A percentile compares a stretch with the other conserved stretches of the same genome.
phyloP scores from a whole-genome alignment of 2,113 vertebrate genomes.

The Phodopus roborovskii region DNA sequence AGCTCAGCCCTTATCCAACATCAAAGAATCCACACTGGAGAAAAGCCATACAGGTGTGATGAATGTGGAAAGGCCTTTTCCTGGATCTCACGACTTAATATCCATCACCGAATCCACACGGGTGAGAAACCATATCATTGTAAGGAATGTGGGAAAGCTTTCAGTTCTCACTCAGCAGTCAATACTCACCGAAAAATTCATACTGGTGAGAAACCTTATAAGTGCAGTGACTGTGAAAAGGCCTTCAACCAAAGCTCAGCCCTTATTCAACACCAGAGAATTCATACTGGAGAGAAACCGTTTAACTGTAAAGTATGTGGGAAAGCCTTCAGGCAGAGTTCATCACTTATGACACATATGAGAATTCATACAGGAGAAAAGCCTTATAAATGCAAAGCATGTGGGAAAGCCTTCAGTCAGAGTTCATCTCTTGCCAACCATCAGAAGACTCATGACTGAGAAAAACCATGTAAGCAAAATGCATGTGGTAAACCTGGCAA shows the following conservation, averaged over 20 bases:
- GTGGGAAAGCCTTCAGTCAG: constrained; percentile 78
- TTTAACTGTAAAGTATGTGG: constrained; percentile 76
- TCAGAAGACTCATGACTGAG: constrained; percentile 75
- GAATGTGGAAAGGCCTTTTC: constrained; percentile 83
- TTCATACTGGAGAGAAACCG: constrained; percentile 82
- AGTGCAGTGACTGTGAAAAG: constrained; percentile 81
- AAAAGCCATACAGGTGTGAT: constrained; percentile 79
- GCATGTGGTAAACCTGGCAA: constrained; percentile 34
- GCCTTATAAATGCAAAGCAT: constrained; percentile 76
- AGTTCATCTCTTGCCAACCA: constrained; percentile 79
- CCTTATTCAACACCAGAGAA: constrained; percentile 80
- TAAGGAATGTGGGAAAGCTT: constrained; percentile 82
- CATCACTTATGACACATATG: constrained; percentile 77
- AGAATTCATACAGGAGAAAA: constrained; percentile 82
- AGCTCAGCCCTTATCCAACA: constrained; percentile 79
- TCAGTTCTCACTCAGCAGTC: constrained; percentile 80
- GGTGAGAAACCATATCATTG: constrained; percentile 82
- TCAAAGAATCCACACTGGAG: constrained; percentile 83
- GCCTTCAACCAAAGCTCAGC: constrained; percentile 81
- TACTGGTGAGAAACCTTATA: constrained; percentile 80
- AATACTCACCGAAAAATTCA: constrained; percentile 81
- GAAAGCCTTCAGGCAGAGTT: constrained; percentile 79
- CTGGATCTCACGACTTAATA: constrained; percentile 81
- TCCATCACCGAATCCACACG: constrained; percentile 81
- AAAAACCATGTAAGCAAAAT: constrained; percentile 31